A percentile compares a stretch with the other conserved stretches of the same genome.
These are phyloP conservation scores for Mastomys natalensis DNA, from an alignment of 2,113 vertebrate genomes.

Conservation along the genomic window DNA sequence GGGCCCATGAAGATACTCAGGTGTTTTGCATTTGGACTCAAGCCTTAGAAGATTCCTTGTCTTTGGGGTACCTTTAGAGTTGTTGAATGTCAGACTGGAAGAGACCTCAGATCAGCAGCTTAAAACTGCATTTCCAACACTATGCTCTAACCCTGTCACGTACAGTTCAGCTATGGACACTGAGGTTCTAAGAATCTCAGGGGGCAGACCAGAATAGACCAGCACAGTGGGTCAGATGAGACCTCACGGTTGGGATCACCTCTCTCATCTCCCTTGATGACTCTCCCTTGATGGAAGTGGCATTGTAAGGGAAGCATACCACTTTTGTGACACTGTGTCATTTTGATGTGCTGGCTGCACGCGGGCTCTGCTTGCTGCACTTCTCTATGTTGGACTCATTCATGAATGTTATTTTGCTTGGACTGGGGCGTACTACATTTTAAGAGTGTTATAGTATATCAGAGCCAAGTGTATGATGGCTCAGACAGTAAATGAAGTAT, in stretches of 20 bases:
- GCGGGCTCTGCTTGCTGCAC: background rate
- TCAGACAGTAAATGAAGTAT: background rate
- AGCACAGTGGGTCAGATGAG: background rate
- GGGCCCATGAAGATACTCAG: fast-evolving
- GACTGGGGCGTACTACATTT: background rate
- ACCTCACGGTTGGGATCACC: background rate
- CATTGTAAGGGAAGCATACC: background rate
- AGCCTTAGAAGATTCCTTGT: background rate
- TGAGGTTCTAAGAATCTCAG: background rate
- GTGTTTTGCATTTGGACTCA: background rate
- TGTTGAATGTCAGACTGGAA: background rate
- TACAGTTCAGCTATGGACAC: background rate
- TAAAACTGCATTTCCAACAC: background rate
- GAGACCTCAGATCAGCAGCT: background rate
- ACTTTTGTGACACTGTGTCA: background rate
- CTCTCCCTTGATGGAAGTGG: fast-evolving
- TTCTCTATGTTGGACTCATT: background rate
- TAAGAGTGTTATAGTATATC: background rate
- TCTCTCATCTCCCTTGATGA: fast-evolving
- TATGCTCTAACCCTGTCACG: background rate
- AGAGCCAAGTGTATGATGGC: background rate
- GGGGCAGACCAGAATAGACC: background rate
- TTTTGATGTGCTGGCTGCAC: background rate
- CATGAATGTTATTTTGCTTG: background rate
- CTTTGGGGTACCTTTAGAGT: background rate